phyloP scores from a whole-genome alignment of 1,140 invertebrate species.

The Leptoteleia sp. region DNA sequence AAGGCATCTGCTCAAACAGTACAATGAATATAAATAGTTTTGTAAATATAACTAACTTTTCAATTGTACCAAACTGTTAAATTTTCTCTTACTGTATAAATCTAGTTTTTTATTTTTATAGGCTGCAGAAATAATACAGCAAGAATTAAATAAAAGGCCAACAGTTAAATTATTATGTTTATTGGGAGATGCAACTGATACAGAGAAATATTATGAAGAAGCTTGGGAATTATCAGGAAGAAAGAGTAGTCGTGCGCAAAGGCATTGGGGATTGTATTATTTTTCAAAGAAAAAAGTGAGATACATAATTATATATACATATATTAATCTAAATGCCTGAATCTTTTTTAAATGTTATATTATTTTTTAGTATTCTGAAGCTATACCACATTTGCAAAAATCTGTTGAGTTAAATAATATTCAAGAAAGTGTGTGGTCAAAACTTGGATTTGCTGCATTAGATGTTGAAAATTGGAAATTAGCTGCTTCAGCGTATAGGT shows the following conservation, averaged over 20 bases:
- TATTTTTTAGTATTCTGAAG: constrained; percentile 84
- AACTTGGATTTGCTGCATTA: constrained; percentile 92
- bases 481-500: constrained; percentile 90
- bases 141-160: constrained; percentile 90
- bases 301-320: too few relatives aligned
- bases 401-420: constrained; percentile 92
- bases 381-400: constrained; percentile 88
- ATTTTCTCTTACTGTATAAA: too few relatives aligned
- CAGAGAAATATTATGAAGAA: constrained; percentile 88
- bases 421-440: constrained; percentile 91
- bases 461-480: constrained; percentile 90
- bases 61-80: too few relatives aligned
- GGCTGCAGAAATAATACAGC: constrained; percentile 93
- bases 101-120: too few relatives aligned
- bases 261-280: constrained; percentile 91
- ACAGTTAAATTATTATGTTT: constrained; percentile 94
- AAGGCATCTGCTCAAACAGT: too few relatives aligned
- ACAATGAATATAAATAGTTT: too few relatives aligned
- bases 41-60: too few relatives aligned
- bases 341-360: not conserved
- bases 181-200: constrained; percentile 90
- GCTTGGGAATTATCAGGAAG: constrained; percentile 94
- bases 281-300: constrained; percentile 85
- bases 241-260: constrained; percentile 89
- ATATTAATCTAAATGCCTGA: too few relatives aligned